Evolutionary conservation across 2,113 vertebrate genomes (phyloP), one percentile per base, ranked within the genome.

Genomic region (Xyliphius kryptos): DNA sequence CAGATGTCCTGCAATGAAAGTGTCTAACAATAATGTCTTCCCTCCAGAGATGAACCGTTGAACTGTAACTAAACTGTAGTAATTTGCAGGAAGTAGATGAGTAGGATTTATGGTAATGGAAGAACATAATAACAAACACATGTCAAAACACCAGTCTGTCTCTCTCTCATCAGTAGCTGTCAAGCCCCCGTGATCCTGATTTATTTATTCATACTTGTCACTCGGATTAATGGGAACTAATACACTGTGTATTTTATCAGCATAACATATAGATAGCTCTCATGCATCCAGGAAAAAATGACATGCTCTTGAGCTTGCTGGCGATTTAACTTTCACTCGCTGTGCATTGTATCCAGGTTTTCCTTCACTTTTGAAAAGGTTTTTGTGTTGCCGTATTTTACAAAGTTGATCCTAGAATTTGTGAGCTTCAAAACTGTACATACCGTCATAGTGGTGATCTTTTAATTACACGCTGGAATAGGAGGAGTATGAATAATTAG

Each of bases 161-260:
- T 38, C 50, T 38, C 10, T 36, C 69, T n/a, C n/a, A n/a, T n/a
- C n/a, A n/a, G n/a, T n/a, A n/a, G n/a, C n/a, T n/a, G n/a, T n/a
- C n/a, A n/a, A n/a, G n/a, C n/a, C n/a, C n/a, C n/a, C n/a, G n/a
- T n/a, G n/a, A n/a, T n/a, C n/a, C n/a, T n/a, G n/a, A n/a, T n/a
- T n/a, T n/a, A n/a, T n/a, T n/a, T n/a, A n/a, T n/a, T n/a, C n/a
- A n/a, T n/a, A n/a, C n/a, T n/a, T n/a, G n/a, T n/a, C n/a, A n/a
- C 78, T 79, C 61, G 74, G 78, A 82, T 73, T 85, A 85, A 85
- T 80, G 81, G 80, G 82, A 19, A 50, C 78, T 83, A 86, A 86
- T 87, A 65, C 71, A 78, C 75, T 77, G 74, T 74, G 63, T 40
- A 71, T 85, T 80, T 58, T 85, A 80, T 53, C 50, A 67, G 69